A percentile compares a stretch with the other conserved stretches of the same genome.
phyloP scores from a whole-genome alignment of 2,797 vertebrate genomes.

The Micropoecilia bifurca region DNA sequence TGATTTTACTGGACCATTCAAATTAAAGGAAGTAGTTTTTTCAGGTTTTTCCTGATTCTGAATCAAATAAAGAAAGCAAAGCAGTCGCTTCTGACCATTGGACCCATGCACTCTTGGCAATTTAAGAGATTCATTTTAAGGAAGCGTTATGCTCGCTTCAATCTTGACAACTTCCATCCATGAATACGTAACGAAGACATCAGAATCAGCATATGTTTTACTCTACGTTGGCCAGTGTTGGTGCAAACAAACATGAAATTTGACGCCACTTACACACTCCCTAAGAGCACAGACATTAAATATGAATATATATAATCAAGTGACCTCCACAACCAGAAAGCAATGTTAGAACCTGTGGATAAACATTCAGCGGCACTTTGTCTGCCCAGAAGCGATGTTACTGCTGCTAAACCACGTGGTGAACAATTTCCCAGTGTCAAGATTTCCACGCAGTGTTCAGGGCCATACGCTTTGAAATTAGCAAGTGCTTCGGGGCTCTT shows the following conservation, averaged over 20 bases:
- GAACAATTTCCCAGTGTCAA: background rate
- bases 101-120: background rate
- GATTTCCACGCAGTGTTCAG: background rate
- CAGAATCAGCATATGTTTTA: background rate
- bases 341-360: background rate
- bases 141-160: background rate
- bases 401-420: conserved; percentile 1
- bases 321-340: background rate
- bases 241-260: background rate
- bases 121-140: background rate
- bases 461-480: conserved; percentile 9
- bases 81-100: background rate
- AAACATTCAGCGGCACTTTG: background rate
- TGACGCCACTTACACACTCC: background rate
- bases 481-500: conserved; percentile 7
- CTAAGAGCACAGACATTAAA: background rate
- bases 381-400: background rate
- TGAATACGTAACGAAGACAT: background rate
- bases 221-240: background rate
- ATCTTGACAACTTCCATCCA: background rate
- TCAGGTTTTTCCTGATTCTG: background rate
- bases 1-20: background rate
- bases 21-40: background rate
- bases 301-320: background rate
- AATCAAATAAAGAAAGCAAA: background rate